Evolutionary conservation across 2,113 vertebrate genomes (phyloP), one percentile per base, ranked within the genome.

Genomic region (Lonchura striata): DNA sequence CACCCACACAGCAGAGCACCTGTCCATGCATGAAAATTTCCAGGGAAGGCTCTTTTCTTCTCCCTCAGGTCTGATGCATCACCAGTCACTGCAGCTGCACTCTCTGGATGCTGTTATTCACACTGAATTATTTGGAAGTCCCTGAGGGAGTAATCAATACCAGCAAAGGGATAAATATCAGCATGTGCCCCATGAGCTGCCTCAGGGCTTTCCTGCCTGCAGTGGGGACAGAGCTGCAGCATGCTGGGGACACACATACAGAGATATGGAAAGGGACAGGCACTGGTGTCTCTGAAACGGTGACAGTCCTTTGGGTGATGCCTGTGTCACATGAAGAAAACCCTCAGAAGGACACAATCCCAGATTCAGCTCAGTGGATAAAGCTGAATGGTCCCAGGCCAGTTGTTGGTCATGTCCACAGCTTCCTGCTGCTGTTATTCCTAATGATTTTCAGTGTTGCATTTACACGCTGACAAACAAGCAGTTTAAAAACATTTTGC

Each of bases 191-290:
- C 56, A 1, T 2, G 28, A 8, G 1, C 13, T 64, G 50, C 56
- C 70, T 35, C 19, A 5, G 59, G 80, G 49, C 59, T 91, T 30
- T 57, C 11, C 49, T 81, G 65, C 59, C 6, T 7, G 52, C 46
- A 19, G 31, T 5, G 52, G 31, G 46, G 37, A 11, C 46, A 25
- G 78, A 72, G 64, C 18, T 65, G 65, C 23, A 37, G 23, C 5
- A 2, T 33, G 49, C 50, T 61, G 75, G 76, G 56, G 56, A 20
- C 17, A 18, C n/a, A 35, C 22, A 7, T 8, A 9, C 3, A 12
- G 31, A 52, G 0, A 0, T 0, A 16, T 0, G 1, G 35, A n/a
- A 30, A 22, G 13, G 25, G 15, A 69, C 22, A 39, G n/a, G 56
- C 41, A 13, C 17, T 16, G 47, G 12, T 33, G 21, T 33, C 44